Base-by-base conservation (phyloP, 2,888 invertebrate genomes). In the Amphipyra tragopoginis region DNA sequence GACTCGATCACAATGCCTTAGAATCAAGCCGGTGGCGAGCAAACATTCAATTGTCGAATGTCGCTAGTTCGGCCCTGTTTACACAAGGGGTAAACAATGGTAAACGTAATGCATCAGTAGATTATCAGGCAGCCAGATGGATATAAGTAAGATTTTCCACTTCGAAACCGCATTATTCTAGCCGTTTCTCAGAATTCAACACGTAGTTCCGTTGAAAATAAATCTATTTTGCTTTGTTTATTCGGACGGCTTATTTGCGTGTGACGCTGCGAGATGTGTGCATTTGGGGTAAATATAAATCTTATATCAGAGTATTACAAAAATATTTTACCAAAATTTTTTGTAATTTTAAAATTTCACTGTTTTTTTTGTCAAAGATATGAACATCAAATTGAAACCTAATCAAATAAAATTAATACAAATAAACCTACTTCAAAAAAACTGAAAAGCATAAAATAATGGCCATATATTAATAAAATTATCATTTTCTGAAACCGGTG, bases 41-140 rank as follows among this genome's bases (percentile, higher is more conserved):
- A 92, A 92, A 93, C 91, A 92, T 85, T 83, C 88, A 80, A 91
- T 90, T 90, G 91, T 89, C 86, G 78, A 82, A 84, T 80, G 73
- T 72, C 61, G 53, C 65, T 70, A 67, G 65, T 65, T 54, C 63
- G 50, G 48, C 70, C 64, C 53, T 74, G 72, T 82, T 82, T 86
- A 86, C 87, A 86, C 87, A 86, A 42, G n/a, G 39, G 40, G 48
- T 73, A 75, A 75, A 80, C 79, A 81, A 78, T 77, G 65, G 64
- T 58, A 50, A 45, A 53, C 56, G 67, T 65, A 63, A 67, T 60
- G 65, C 67, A 66, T 51, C 65, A 51, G 43, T 10, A 44, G 58
- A 40, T 53, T 58, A 57, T 54, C 40, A 58, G 53, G 34, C 66
- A 70, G 45, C 29, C 70, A 60, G 52, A 58, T 21, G 45, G 60